A percentile compares a stretch with the other conserved stretches of the same genome.
These are phyloP conservation scores for Drosophila ambigua DNA, from an alignment of 1,140 invertebrate genomes.

Conservation along the genomic window DNA sequence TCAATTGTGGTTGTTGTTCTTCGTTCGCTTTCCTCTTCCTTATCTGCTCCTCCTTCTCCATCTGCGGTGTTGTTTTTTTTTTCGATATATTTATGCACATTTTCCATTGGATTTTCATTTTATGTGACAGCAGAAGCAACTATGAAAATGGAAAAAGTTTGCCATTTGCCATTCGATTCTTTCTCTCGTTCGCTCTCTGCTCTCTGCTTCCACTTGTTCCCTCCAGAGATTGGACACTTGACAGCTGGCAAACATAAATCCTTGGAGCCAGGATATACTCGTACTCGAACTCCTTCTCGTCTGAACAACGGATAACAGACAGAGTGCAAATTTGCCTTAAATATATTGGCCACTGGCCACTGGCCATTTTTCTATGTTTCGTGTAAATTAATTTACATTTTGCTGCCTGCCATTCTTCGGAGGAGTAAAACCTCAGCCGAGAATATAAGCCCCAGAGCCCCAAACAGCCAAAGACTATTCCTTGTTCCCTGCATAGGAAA, in stretches of 20 bases:
- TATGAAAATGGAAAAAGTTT: conserved; percentile 34
- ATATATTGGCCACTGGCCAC: conserved; percentile 27
- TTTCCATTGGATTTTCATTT: conserved; percentile 38
- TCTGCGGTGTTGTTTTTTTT: neutral
- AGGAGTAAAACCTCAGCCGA: no score
- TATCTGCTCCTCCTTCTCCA: conserved; percentile 13
- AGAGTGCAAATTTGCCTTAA: conserved; percentile 32
- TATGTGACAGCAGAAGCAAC: conserved; percentile 44
- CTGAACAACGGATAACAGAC: conserved; percentile 12
- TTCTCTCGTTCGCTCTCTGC: no score
- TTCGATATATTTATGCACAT: conserved; percentile 38
- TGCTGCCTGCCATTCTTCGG: neutral
- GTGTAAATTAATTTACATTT: conserved; percentile 22
- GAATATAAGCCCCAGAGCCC: no score
- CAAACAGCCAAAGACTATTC: no score
- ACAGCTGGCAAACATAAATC: conserved; percentile 32
- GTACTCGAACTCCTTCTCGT: no score
- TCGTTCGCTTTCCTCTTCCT: conserved; percentile 9
- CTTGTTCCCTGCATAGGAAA: neutral
- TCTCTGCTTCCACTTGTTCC: neutral
- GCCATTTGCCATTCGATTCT: conserved; percentile 9
- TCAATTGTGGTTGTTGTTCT: conserved; percentile 32
- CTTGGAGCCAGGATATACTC: no score
- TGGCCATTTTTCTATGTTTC: neutral
- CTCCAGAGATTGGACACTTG: conserved; percentile 22